Conservation (phyloP, 53 echinoderm and acorn worm genomes). For the Henricia sp. region DNA sequence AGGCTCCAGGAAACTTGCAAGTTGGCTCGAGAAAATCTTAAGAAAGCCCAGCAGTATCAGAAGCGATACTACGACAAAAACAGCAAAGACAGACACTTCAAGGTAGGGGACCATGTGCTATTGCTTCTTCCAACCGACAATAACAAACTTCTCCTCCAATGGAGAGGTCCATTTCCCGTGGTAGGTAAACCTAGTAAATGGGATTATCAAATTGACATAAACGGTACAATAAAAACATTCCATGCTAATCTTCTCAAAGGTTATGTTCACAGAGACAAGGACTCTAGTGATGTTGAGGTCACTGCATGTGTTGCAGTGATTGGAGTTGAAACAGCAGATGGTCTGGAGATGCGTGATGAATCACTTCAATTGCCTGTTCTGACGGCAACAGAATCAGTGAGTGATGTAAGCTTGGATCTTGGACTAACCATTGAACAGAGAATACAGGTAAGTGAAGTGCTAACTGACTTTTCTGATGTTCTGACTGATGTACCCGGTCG, state of each 20-base stretch:
- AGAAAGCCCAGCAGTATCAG: slow-evolving; percentile 33
- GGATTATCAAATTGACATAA: slow-evolving; percentile 61
- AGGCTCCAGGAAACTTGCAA: slow-evolving; percentile 57
- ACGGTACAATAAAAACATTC: slow-evolving; percentile 30
- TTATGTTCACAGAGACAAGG: slow-evolving; percentile 20
- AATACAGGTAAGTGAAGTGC: slow-evolving; percentile 8
- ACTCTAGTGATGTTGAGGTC: not conserved
- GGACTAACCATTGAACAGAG: slow-evolving; percentile 4
- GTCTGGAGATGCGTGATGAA: not conserved
- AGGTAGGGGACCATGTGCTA: slow-evolving; percentile 43
- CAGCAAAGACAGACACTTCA: slow-evolving; percentile 21
- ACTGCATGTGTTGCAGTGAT: slow-evolving; percentile 6
- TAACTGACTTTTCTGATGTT: slow-evolving; percentile 47
- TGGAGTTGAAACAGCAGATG: not conserved
- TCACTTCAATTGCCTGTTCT: not conserved
- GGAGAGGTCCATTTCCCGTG: slow-evolving; percentile 59
- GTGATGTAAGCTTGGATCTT: not conserved
- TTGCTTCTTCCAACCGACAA: slow-evolving; percentile 43
- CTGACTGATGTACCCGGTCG: slow-evolving; percentile 71
- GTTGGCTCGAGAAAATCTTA: slow-evolving; percentile 23
- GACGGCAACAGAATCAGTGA: not conserved
- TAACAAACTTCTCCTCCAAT: slow-evolving; percentile 52
- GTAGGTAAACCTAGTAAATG: slow-evolving; percentile 1
- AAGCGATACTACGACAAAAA: slow-evolving; percentile 40
- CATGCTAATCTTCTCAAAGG: slow-evolving; percentile 60